Evolutionary conservation across 35 echinoderm and acorn worm genomes (phyloP).

Genomic region (Heliocidaris erythrogramma): DNA sequence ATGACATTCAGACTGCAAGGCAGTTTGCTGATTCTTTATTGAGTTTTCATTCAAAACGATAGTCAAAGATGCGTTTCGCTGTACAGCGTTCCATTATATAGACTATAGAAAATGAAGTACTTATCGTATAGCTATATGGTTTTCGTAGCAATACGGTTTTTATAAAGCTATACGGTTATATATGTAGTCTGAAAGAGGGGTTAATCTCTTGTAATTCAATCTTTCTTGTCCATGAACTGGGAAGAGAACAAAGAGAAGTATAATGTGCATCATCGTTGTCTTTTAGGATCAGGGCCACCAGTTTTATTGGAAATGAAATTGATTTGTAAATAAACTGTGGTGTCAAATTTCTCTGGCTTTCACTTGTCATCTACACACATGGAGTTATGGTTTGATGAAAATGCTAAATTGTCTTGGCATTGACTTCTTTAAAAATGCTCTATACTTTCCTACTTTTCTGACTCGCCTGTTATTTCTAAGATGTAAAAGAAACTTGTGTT

Average conservation of each 20-base stretch:
- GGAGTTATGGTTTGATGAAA: not conserved
- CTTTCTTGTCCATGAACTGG: not conserved
- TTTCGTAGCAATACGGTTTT: too few species aligned
- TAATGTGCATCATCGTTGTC: not conserved
- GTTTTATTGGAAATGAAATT: not conserved
- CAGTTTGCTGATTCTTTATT: too few species aligned
- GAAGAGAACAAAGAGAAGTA: not conserved
- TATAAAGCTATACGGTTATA: too few species aligned
- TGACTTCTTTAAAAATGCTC: not conserved
- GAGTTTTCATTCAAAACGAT: too few species aligned
- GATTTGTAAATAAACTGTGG: slow-evolving; percentile 23
- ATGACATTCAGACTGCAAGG: too few species aligned
- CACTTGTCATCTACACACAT: not conserved
- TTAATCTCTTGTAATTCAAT: not conserved
- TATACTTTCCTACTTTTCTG: not conserved
- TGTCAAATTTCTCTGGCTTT: slow-evolving; percentile 5
- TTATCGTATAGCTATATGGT: too few species aligned
- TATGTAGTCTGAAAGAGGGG: too few species aligned
- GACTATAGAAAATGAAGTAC: too few species aligned
- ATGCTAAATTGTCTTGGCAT: not conserved
- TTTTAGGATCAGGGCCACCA: not conserved
- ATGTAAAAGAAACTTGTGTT: too few species aligned
- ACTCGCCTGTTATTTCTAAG: not conserved
- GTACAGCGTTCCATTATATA: too few species aligned
- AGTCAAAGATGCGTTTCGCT: too few species aligned